Conservation (phyloP, 2,113 vertebrate genomes). For the Cairina moschata region DNA sequence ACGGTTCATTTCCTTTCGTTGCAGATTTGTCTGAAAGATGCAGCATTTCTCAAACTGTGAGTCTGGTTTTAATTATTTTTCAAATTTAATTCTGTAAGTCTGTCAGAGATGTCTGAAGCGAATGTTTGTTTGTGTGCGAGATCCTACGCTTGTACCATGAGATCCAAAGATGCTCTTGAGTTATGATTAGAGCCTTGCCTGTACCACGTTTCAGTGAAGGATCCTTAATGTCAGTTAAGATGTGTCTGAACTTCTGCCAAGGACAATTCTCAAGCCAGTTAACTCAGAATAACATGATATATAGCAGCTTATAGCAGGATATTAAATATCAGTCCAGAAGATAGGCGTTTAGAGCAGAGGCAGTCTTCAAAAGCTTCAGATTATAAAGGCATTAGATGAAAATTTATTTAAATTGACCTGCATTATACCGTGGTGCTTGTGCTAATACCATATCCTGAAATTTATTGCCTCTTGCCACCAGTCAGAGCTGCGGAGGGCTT, state of each 20-base stretch:
- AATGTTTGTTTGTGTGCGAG: background rate
- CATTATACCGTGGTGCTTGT: background rate
- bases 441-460: background rate
- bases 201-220: background rate
- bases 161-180: background rate
- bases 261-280: background rate
- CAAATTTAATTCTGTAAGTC: background rate
- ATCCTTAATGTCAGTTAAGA: background rate
- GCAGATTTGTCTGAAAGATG: constrained; percentile 91
- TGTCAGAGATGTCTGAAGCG: background rate
- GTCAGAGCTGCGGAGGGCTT: background rate
- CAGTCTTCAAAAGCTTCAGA: background rate
- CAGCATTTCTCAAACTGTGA: constrained; percentile 85
- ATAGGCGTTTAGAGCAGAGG: background rate
- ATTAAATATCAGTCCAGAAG: background rate
- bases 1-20: background rate
- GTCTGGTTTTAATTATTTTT: constrained; percentile 33
- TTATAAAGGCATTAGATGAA: background rate
- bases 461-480: background rate
- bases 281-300: background rate
- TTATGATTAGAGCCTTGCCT: background rate
- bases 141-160: background rate
- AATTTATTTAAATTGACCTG: background rate
- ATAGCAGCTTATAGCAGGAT: background rate
- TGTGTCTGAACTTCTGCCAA: background rate